Evolutionary conservation across 1,140 invertebrate species (phyloP), one percentile per base, ranked within the genome.

Genomic region (Apocrypta bakeri): DNA sequence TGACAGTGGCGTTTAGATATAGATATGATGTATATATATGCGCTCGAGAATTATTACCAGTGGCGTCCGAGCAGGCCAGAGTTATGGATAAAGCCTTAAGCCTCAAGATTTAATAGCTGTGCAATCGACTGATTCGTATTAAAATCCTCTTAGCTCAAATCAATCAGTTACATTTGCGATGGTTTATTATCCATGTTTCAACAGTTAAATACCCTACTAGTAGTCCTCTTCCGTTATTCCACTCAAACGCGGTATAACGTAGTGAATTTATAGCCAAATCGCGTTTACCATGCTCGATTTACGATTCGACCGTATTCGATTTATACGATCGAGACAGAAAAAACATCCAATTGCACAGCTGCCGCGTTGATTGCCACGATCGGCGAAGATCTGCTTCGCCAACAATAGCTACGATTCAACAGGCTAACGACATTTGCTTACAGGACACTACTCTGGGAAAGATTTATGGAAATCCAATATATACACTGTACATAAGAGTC

Each of bases 391-490:
- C 42, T 48, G 17, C 42, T 48, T 48, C 42, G 12, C 42, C 12
- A 17, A 48, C 12, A 48, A 48, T 48, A 17, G 12, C 12, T 2
- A 48, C 42, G 17, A 48, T 17, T 48, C 12, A 14, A 21, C 48
- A 17, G 3, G 7, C 48, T 4, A 17, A 48, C 48, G 48, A 56
- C 21, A n/a, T 56, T 56, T n/a, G 17, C 48, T n/a, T n/a, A n/a
- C 17, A 56, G 14, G 21, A 21, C 14, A 0, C 21, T 56, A 56
- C 17, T 7, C 48, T n/a, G n/a, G n/a, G n/a, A n/a, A 6, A 56
- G 48, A 56, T 66, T 66, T 66, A 66, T 66, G 63, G 25, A 66
- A 66, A 66, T 66, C 25, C 25, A 66, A 27, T 56, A n/a, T 17
- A 48, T 21, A 6, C 48, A n/a, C n/a, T n/a, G n/a, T n/a, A n/a